Conservation (phyloP, 2,888 invertebrate genomes). For the Cheilosia vernalis region DNA sequence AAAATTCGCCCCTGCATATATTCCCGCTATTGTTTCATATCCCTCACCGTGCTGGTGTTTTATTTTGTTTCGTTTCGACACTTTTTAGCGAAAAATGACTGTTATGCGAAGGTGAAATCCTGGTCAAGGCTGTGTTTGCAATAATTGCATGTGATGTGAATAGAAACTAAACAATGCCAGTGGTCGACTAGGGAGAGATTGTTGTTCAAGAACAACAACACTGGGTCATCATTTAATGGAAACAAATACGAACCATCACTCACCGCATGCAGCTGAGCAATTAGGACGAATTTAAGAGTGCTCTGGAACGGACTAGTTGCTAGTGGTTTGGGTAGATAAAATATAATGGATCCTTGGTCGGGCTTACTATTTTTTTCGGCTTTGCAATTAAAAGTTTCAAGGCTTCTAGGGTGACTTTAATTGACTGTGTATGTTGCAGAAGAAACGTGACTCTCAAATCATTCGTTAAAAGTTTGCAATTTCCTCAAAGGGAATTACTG, state of each 20-base stretch:
- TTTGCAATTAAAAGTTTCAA: conserved; percentile 5
- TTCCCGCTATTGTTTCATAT: background rate
- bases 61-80: background rate
- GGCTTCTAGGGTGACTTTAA: background rate
- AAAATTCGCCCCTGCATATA: background rate
- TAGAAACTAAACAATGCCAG: background rate
- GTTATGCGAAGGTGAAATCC: background rate
- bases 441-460: background rate
- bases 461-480: background rate
- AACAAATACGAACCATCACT: background rate
- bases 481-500: background rate
- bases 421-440: conserved; percentile 7
- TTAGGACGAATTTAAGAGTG: conserved; percentile 5
- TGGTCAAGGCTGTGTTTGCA: conserved; percentile 1
- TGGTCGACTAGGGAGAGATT: background rate
- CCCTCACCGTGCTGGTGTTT: background rate
- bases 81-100: background rate
- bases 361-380: background rate
- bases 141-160: conserved; percentile 3
- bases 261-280: conserved; percentile 3
- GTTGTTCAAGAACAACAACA: too few species aligned
- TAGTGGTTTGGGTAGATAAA: background rate
- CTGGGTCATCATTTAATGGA: background rate
- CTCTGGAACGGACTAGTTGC: background rate
- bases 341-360: background rate